Conservation (phyloP, 2,797 vertebrate species). For the Euphonia xanthogaster region DNA sequence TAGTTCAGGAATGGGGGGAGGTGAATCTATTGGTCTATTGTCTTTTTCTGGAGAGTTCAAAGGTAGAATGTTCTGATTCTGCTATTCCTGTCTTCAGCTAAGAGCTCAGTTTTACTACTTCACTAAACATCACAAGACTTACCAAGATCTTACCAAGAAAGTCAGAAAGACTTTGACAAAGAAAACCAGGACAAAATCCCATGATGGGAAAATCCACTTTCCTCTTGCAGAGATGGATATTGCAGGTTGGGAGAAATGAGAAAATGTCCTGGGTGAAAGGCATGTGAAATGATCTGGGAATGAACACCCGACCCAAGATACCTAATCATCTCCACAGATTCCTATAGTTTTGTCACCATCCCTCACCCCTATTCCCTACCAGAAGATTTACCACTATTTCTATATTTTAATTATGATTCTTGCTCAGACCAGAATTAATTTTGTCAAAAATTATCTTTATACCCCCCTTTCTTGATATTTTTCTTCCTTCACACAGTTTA, state of each 20-base stretch:
- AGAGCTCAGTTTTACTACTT: not conserved
- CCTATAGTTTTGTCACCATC: not conserved
- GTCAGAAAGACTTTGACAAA: not conserved
- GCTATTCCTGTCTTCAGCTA: not conserved
- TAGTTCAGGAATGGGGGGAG: not conserved
- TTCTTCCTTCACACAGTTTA: not conserved
- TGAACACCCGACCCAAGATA: not conserved
- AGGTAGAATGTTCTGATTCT: not conserved
- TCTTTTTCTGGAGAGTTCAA: not conserved
- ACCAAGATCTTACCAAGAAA: not conserved
- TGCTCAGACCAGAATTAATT: not conserved
- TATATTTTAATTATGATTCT: not conserved
- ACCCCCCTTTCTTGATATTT: not conserved
- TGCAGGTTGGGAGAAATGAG: not conserved
- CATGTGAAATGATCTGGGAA: not conserved
- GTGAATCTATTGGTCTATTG: not conserved
- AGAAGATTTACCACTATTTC: not conserved
- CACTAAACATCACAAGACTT: not conserved
- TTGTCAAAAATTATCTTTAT: not conserved
- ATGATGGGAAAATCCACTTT: not conserved
- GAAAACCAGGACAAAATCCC: not conserved
- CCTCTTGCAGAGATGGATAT: not conserved
- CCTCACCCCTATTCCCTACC: fast-evolving
- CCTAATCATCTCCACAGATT: not conserved
- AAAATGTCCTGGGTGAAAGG: not conserved